These are phyloP conservation scores for Thaumatotibia leucotreta DNA, from an alignment of 1,140 invertebrate genomes.

Conservation along the genomic window DNA sequence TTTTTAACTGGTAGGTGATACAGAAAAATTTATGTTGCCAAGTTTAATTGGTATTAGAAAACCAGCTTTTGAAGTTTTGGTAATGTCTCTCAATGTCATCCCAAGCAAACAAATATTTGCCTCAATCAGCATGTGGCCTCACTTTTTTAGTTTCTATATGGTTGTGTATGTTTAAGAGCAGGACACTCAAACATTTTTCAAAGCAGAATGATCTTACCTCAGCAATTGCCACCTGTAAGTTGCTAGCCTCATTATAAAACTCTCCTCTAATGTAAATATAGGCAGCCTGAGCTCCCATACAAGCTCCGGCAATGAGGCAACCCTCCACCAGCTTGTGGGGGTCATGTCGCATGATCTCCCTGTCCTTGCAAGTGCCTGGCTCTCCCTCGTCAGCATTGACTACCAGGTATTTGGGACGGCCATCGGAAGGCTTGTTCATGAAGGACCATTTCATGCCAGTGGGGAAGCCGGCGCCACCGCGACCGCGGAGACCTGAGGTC, in stretches of 20 bases:
- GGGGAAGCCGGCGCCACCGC: constrained; percentile 99
- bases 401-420: constrained; percentile 98
- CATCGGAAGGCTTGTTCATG: constrained; percentile 99
- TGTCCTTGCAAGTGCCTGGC: constrained; percentile 99
- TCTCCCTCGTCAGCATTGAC: constrained; percentile 99
- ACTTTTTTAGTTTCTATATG: too few relatives aligned
- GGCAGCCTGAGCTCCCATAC: constrained; percentile 98
- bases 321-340: constrained; percentile 99
- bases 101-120: too few relatives aligned
- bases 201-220: too few relatives aligned
- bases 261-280: constrained; percentile 99
- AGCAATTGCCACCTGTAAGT: constrained; percentile 98
- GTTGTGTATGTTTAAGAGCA: too few relatives aligned
- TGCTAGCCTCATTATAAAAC: constrained; percentile 99
- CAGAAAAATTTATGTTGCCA: too few relatives aligned
- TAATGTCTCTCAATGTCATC: too few relatives aligned
- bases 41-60: too few relatives aligned
- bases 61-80: too few relatives aligned
- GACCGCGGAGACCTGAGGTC: constrained; percentile 94
- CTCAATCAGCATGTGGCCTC: too few relatives aligned
- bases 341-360: constrained; percentile 99
- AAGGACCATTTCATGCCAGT: constrained; percentile 99
- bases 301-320: constrained; percentile 94
- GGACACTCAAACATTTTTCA: not conserved
- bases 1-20: too few relatives aligned